Conservation (phyloP, 2,888 invertebrate genomes). For the Eristalis intricaria region DNA sequence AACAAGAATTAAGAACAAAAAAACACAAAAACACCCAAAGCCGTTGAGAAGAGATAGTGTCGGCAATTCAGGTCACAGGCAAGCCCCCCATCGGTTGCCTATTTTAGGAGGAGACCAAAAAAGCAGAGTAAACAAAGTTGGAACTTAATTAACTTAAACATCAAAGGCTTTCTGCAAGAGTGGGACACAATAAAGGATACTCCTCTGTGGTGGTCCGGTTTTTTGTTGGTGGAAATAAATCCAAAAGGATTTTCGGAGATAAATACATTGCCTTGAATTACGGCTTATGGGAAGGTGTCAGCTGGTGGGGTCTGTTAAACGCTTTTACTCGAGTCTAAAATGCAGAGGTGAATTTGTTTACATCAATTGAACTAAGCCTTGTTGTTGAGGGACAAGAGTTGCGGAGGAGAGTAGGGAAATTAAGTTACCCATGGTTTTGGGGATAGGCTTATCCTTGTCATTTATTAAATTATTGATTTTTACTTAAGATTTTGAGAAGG, state of each 20-base stretch:
- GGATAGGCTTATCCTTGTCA: slow-evolving; percentile 8
- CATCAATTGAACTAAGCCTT: slow-evolving; percentile 17
- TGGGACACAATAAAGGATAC: neutral
- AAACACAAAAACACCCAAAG: neutral
- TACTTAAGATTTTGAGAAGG: neutral
- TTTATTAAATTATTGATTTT: slow-evolving; percentile 33
- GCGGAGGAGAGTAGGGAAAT: neutral
- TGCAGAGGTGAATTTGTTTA: slow-evolving; percentile 36
- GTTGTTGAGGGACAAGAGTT: neutral
- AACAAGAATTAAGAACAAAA: neutral
- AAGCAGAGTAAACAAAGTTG: slow-evolving; percentile 30
- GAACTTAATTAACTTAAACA: slow-evolving; percentile 59
- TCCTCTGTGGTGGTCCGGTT: neutral
- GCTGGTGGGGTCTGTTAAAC: slow-evolving; percentile 46
- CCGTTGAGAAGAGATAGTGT: slow-evolving; percentile 11
- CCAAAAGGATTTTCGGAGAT: slow-evolving; percentile 43
- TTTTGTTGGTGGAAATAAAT: slow-evolving; percentile 39
- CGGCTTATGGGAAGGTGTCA: slow-evolving; percentile 62
- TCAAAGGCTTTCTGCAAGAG: neutral
- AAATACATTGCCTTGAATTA: slow-evolving; percentile 49
- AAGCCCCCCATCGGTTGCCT: slow-evolving; percentile 3
- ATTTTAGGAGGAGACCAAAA: slow-evolving; percentile 2
- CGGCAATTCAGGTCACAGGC: slow-evolving; percentile 29
- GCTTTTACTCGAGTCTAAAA: slow-evolving; percentile 6
- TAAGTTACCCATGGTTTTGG: neutral